Base-by-base conservation (phyloP, 2,888 invertebrate genomes). In the Tetanocera ferruginea region DNA sequence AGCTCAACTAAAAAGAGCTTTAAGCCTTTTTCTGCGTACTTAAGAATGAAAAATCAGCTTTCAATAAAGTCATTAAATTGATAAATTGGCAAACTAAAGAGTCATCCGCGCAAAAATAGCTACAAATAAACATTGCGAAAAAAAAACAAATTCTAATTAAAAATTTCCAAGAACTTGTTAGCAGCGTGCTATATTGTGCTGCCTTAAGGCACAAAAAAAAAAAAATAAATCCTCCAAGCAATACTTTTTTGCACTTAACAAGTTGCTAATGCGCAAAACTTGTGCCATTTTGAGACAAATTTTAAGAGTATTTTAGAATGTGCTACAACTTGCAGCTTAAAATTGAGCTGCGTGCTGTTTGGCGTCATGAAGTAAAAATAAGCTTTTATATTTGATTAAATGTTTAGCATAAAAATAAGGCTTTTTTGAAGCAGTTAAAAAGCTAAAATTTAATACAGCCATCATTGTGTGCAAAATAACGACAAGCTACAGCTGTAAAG, bases 41-140 rank as follows among this genome's bases (percentile, higher is more conserved):
- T 11, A 5, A 6, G 23, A 67, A 37, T 37, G 67, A 17, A 37
- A 34, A 17, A 67, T 43, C 8, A 25, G 81, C 82, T 85, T 84
- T 86, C 86, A 86, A 86, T 86, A 83, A 85, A 86, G 86, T 85
- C 87, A 86, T 86, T 87, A 86, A 86, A 81, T 86, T 86, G 85
- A 86, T 86, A 85, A 85, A 87, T 85, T 80, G 78, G 83, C 81
- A 14, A 67, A 64, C 43, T 64, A 79, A 80, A 72, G 73, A 75
- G 74, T 14, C 25, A 73, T 80, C 67, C 75, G 28, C 17, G 17
- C 1, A 43, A 43, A 43, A 43, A 43, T 43, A 11, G 43, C 43
- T 2, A 43, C 11, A 31, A 71, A 52, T n/a, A 55, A n/a, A n/a
- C n/a, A n/a, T n/a, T n/a, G n/a, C n/a, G 34, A 31, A 17, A 57